Percentiles rank a stretch among this genome's conserved stretches.
Evolutionary conservation across 2,888 invertebrate genomes (phyloP).

Genomic region (Thumatha senex): DNA sequence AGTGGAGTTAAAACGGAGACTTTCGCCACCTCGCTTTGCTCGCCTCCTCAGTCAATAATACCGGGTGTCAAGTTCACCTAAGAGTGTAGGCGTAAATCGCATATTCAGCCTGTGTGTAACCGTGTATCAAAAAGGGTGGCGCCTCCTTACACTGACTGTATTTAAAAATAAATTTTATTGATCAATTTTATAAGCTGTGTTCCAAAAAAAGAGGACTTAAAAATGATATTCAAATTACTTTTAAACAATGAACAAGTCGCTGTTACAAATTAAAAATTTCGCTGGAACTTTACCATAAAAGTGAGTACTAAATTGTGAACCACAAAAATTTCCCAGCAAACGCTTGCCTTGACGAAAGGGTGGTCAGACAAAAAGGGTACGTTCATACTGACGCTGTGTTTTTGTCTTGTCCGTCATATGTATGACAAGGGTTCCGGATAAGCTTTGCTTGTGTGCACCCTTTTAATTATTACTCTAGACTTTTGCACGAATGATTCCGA

Average conservation of each 20-base stretch:
- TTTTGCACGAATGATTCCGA: slow-evolving; percentile 51
- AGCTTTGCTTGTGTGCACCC: slow-evolving; percentile 45
- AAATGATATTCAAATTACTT: no score
- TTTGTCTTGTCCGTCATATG: slow-evolving; percentile 58
- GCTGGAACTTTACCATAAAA: slow-evolving; percentile 31
- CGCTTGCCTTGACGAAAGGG: slow-evolving; percentile 43
- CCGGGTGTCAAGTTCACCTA: no score
- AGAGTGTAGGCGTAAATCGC: no score
- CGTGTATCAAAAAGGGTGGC: no score
- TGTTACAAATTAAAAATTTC: slow-evolving; percentile 30
- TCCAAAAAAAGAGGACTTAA: no score
- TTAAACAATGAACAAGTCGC: slow-evolving; percentile 11
- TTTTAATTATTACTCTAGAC: slow-evolving; percentile 60
- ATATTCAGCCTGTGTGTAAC: no score
- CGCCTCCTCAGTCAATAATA: no score
- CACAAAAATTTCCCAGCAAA: slow-evolving; percentile 51
- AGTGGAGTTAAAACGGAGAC: no score
- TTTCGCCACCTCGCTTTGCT: no score
- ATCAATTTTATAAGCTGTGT: no score
- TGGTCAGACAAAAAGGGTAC: slow-evolving; percentile 51
- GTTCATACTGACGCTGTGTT: slow-evolving; percentile 50
- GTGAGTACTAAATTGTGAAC: slow-evolving; percentile 45
- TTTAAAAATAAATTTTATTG: no score
- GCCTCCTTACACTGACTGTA: no score
- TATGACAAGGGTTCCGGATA: slow-evolving; percentile 55